phyloP scores from a whole-genome alignment of 2,797 vertebrate species.

The Crax fasciolata region DNA sequence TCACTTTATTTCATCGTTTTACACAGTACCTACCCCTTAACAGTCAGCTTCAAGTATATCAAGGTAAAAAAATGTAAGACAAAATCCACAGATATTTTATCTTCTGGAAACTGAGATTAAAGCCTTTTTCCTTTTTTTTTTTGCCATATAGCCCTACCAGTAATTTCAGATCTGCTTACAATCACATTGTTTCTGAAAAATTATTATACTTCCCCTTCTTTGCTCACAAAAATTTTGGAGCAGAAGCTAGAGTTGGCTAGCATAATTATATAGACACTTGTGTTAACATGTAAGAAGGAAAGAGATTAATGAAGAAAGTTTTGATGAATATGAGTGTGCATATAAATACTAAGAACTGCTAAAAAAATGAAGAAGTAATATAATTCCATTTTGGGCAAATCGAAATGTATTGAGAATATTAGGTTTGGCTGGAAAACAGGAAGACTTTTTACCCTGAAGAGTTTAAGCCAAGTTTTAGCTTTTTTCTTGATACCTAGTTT shows the following conservation, averaged over 20 bases:
- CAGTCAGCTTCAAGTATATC: not conserved
- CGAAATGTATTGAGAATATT: not conserved
- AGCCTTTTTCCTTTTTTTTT: not conserved
- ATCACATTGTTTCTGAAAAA: not conserved
- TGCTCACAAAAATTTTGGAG: not conserved
- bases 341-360: not conserved
- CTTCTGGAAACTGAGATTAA: not conserved
- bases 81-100: not conserved
- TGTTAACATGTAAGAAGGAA: rapidly evolving
- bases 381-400: not conserved
- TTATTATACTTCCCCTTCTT: not conserved
- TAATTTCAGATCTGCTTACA: not conserved
- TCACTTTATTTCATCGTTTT: not conserved
- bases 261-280: not conserved
- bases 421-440: not conserved
- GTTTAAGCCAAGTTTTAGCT: not conserved
- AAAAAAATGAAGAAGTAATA: not conserved
- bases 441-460: not conserved
- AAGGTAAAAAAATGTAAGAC: not conserved
- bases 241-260: not conserved
- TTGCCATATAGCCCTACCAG: not conserved
- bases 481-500: not conserved
- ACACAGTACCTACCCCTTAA: too few relatives aligned
- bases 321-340: rapidly evolving
- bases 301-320: not conserved